phyloP scores from a whole-genome alignment of 2,113 vertebrate genomes.

The Dasyornis broadbenti region DNA sequence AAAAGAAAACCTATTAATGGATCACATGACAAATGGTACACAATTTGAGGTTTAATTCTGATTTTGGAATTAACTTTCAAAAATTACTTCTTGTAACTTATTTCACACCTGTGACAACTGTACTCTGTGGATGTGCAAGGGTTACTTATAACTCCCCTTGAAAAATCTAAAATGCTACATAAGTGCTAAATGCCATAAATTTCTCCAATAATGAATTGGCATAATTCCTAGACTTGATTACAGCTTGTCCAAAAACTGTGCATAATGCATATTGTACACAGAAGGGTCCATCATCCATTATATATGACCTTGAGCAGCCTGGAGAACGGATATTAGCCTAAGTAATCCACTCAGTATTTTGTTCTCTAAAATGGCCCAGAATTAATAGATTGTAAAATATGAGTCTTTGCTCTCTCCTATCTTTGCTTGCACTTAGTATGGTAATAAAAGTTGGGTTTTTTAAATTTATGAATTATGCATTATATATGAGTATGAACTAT shows the following conservation, averaged over 20 bases:
- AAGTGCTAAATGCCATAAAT: not conserved
- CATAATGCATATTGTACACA: slow-evolving; percentile 6
- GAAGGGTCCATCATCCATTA: slow-evolving; percentile 25
- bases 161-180: not conserved
- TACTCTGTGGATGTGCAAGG: not conserved
- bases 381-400: not conserved
- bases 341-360: slow-evolving; percentile 4
- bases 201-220: not conserved
- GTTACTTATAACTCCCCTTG: not conserved
- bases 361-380: not conserved
- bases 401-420: not conserved
- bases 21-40: not conserved
- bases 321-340: not conserved
- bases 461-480: not conserved
- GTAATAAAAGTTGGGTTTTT: not conserved
- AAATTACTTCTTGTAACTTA: not conserved
- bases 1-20: not conserved
- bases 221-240: slow-evolving; percentile 20
- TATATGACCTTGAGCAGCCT: not conserved
- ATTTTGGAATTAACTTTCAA: not conserved
- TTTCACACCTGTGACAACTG: not conserved
- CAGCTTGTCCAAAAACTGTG: not conserved
- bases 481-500: not conserved
- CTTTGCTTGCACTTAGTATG: not conserved
- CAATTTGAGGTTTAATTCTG: not conserved